A percentile compares a stretch with the other conserved stretches of the same genome.
Conservation (phyloP, 2,797 vertebrate species). For the Sebastes iracundus region DNA sequence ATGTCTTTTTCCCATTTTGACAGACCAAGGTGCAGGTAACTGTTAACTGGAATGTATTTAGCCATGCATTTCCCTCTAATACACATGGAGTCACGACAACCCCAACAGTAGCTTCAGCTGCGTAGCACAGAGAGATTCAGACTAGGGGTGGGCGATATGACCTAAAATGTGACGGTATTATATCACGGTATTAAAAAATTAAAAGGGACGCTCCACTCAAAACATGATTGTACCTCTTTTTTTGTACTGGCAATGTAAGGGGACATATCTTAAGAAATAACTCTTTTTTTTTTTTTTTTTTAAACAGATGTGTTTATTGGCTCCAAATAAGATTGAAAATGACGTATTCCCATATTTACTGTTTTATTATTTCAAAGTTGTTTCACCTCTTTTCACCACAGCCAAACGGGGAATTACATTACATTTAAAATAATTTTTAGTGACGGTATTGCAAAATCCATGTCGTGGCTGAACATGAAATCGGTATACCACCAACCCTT, state of each 20-base stretch:
- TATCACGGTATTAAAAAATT: not conserved
- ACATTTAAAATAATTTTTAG: too few relatives aligned
- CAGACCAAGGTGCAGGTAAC: slow-evolving; percentile 10
- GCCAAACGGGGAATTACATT: too few relatives aligned
- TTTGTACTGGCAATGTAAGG: not conserved
- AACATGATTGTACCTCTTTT: not conserved
- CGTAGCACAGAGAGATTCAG: slow-evolving; percentile 7
- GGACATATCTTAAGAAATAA: not conserved
- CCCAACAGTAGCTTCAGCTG: not conserved
- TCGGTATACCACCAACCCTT: not conserved
- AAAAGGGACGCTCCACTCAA: not conserved
- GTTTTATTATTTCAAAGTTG: too few relatives aligned
- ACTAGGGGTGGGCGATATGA: too few relatives aligned
- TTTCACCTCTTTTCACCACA: too few relatives aligned
- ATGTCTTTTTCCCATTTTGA: slow-evolving; percentile 10
- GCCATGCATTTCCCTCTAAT: slow-evolving; percentile 1
- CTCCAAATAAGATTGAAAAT: not conserved
- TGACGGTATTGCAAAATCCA: not conserved
- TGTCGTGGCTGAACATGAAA: not conserved
- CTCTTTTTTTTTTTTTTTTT: too few relatives aligned
- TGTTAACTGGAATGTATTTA: slow-evolving; percentile 22
- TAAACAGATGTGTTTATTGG: not conserved
- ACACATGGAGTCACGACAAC: not conserved
- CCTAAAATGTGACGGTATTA: too few relatives aligned
- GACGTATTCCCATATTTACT: too few relatives aligned